Percentiles rank a stretch among this genome's conserved stretches.
Evolutionary conservation across 2,797 vertebrate species (phyloP).

Genomic region (Pachyuromys duprasi): DNA sequence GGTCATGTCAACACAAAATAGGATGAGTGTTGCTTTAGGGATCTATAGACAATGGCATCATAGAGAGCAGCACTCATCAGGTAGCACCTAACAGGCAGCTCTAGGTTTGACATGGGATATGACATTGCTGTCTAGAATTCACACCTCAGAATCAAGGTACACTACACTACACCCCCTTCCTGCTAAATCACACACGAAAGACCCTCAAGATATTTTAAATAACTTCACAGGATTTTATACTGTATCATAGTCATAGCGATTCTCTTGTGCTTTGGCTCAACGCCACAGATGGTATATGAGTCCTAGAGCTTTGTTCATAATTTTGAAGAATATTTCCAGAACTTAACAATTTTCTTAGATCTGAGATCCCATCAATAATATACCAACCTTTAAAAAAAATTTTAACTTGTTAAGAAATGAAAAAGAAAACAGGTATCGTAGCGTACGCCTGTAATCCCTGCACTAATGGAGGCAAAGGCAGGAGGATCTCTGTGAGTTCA

Average conservation of each 20-base stretch:
- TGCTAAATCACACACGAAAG: too few relatives aligned
- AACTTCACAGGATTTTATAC: not conserved
- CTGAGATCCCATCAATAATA: not conserved
- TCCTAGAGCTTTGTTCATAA: constrained; percentile 24
- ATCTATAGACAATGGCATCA: not conserved
- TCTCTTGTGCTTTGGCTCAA: not conserved
- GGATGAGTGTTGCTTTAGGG: constrained; percentile 32
- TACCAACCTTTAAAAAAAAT: not conserved
- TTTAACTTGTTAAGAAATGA: constrained; percentile 6
- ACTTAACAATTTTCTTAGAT: constrained; percentile 4
- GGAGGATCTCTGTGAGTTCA: too few relatives aligned
- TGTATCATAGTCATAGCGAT: not conserved
- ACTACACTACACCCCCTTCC: not conserved
- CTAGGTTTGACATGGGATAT: not conserved
- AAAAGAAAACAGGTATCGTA: not conserved
- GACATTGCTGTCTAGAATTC: not conserved
- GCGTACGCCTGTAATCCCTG: too few relatives aligned
- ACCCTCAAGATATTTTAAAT: not conserved
- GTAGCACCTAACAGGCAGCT: not conserved
- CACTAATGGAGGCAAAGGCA: too few relatives aligned
- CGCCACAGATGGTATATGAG: not conserved
- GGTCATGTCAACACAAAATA: constrained; percentile 37
- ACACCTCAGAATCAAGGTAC: not conserved
- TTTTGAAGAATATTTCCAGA: constrained; percentile 38
- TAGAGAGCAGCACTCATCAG: not conserved